phyloP scores from a whole-genome alignment of 2,888 invertebrate species.

The Girardia tigrina region DNA sequence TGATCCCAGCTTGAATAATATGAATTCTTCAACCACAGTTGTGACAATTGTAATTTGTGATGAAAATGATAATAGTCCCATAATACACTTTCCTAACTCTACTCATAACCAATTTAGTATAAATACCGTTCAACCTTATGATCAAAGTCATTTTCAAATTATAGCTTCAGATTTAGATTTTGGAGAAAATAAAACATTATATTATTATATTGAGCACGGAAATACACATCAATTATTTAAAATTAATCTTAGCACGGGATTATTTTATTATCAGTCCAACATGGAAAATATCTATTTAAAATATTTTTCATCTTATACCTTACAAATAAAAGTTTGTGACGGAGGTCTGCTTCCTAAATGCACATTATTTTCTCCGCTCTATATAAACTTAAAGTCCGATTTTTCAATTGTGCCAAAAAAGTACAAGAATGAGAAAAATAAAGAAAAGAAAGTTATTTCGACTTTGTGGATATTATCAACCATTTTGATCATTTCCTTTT shows the following conservation, averaged over 20 bases:
- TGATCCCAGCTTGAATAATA: background rate
- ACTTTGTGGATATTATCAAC: background rate
- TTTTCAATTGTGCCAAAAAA: background rate
- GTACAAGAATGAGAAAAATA: too few relatives aligned
- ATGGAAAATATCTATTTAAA: background rate
- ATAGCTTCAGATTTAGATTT: background rate
- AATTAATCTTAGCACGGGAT: background rate
- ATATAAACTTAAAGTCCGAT: background rate
- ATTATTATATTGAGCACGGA: background rate
- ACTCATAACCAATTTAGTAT: background rate
- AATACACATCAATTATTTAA: background rate
- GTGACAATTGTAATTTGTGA: background rate
- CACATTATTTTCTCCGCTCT: background rate
- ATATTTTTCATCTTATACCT: background rate
- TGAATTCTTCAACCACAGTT: background rate
- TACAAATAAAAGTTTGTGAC: constrained; percentile 12
- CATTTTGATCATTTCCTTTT: background rate
- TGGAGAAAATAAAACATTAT: background rate
- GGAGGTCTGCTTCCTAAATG: background rate
- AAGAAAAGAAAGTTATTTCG: background rate
- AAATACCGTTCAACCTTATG: background rate
- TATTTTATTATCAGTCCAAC: background rate
- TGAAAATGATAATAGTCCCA: background rate
- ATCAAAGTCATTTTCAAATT: background rate
- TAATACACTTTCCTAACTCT: background rate